These are phyloP conservation scores for Pogonocherus hispidulus DNA, from an alignment of 2,888 invertebrate species.

Conservation along the genomic window DNA sequence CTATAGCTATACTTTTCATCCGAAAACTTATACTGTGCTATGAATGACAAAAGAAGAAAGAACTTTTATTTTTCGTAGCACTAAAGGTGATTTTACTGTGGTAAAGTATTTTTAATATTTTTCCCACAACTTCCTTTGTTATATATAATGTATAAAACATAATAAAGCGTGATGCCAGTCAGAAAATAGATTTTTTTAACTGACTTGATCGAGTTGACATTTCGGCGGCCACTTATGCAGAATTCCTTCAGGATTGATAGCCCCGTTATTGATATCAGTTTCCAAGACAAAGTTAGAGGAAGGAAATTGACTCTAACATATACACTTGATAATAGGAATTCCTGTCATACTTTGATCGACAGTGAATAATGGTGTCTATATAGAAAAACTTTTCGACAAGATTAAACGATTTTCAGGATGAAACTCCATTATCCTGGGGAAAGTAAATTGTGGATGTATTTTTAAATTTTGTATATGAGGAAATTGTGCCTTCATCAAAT, in stretches of 20 bases:
- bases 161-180: not conserved
- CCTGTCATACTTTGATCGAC: conserved; percentile 28
- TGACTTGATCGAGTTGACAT: not conserved
- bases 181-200: not conserved
- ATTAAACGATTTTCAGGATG: not conserved
- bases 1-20: too few species aligned
- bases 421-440: not conserved
- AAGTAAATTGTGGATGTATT: not conserved
- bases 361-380: conserved; percentile 21
- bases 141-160: too few species aligned
- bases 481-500: too few species aligned
- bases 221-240: not conserved
- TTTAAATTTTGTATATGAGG: not conserved
- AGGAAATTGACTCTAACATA: conserved; percentile 25
- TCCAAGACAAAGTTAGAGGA: conserved; percentile 18
- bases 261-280: conserved; percentile 20
- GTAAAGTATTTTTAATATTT: too few species aligned
- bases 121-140: too few species aligned
- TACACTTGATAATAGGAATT: conserved; percentile 19
- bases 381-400: not conserved
- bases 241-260: not conserved
- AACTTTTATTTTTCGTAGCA: too few species aligned
- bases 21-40: too few species aligned
- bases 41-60: too few species aligned
- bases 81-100: too few species aligned